Base-by-base conservation (phyloP, 2,797 vertebrate species). In the Paramormyrops hopkinsi region DNA sequence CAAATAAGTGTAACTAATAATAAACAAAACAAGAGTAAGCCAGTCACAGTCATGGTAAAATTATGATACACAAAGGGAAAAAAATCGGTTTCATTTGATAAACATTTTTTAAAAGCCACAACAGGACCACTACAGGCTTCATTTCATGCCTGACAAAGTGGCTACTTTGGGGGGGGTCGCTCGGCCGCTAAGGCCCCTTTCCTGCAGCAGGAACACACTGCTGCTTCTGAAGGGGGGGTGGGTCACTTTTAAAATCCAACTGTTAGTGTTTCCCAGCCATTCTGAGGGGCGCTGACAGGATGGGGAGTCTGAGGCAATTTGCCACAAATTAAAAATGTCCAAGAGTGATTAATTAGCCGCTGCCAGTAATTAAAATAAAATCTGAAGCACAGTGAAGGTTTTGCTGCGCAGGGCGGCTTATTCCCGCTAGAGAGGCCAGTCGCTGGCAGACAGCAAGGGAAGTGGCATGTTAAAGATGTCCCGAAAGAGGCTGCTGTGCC, bases 381-480 rank as follows among this genome's bases (percentile, higher is more conserved):
- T 33, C 9, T 11, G 11, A 33, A 69, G 29, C 9, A 69, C 29
- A 33, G 9, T 69, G 8, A 29, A 69, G 25, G 62, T 69, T 73
- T 29, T 37, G 25, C 65, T 5, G 25, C 0, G 12, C 29, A 14
- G 65, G 12, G 11, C 11, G 0, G 65, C 48, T 22, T n/a, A 9
- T 7, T n/a, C 44, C 48, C 9, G 3, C 83, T 86, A 86, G 22
- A 86, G n/a, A 6, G 14, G 25, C 11, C 29, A 41, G 14, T 44
- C 4, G 90, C 19, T 37, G 79, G 54, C 90, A 46, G 2, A 89
- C 86, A 62, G 89, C 79, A 29, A 89, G 90, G 56, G 89, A 76
- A 6, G 79, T 1, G 4, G 90, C 56, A 59, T 89, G 86, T 92
- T 93, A 65, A 93, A 94, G 89, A 93, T 90, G 37, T 91, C 90